Base-by-base conservation (phyloP, 2,113 vertebrate species). In the Prunella fulvescens region DNA sequence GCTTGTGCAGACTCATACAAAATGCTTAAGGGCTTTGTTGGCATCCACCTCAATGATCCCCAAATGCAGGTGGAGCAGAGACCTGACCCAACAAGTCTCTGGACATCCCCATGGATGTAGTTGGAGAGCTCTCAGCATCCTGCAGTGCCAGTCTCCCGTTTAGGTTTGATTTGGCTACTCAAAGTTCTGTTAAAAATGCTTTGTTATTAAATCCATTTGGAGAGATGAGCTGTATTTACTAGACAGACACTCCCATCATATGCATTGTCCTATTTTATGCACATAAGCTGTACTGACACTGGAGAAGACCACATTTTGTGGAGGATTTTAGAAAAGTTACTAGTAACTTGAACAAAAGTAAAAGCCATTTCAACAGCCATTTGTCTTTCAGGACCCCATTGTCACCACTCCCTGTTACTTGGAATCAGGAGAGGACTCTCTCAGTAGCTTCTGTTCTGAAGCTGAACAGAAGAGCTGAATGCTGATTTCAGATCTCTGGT, bases 71-170 rank as follows among this genome's bases (percentile, higher is more conserved):
- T 3, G 7, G 65, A 61, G 48, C 79, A 93, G 70, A 58, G 54
- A 45, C 39, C 28, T 54, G 35, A 39, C 8, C 48, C 57, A 66
- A 10, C 4, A 47, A 53, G 51, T 40, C 40, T 33, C 37, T 48
- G 28, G 19, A 13, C 0, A 0, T 51, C 57, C n/a, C 24, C 47
- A 60, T 2, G 39, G 83, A 45, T 11, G 2, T 19, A 29, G 11
- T 2, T 82, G 79, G n/a, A 85, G 65, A 78, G n/a, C 51, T 85
- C 66, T 94, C 39, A 54, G 62, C 58, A 58, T 65, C 62, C 48
- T 77, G 58, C 58, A 70, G 47, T 0, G 0, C 54, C 57, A 15
- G 9, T 15, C 28, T 48, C 11, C 67, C 17, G 11, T 72, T 85
- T 62, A n/a, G 66, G 65, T 72, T 42, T 80, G 50, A 70, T 65